Conservation (phyloP, 1,140 invertebrate species). For the Caenorhabditis tropicalis region DNA sequence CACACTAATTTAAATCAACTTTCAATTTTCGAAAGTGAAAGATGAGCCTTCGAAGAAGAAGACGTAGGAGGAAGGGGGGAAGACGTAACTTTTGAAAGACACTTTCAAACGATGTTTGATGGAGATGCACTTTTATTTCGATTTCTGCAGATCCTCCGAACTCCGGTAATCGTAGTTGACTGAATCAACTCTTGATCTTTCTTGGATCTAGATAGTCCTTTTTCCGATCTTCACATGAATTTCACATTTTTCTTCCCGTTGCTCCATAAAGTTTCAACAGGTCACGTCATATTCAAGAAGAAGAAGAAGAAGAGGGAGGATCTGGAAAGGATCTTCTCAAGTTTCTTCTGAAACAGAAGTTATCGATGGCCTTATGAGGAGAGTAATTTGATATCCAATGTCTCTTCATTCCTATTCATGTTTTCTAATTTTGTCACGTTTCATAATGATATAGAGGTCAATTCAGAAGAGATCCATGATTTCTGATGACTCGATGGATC, state of each 20-base stretch:
- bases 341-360: constrained; percentile 2
- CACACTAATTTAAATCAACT: constrained; percentile 15
- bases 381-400: neutral
- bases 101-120: neutral
- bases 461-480: neutral
- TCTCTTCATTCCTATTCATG: neutral
- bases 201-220: neutral
- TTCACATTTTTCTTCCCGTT: neutral
- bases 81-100: neutral
- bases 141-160: no score
- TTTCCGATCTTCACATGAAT: neutral
- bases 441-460: neutral
- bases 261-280: neutral
- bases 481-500: no score
- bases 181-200: no score
- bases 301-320: neutral
- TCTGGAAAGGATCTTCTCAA: neutral
- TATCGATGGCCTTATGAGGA: neutral
- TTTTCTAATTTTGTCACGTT: constrained; percentile 37
- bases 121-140: neutral
- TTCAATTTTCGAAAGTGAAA: neutral
- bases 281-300: neutral
- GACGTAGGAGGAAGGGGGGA: neutral
- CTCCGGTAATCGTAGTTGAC: no score
- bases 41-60: constrained; percentile 7